Percentiles rank a stretch among this genome's conserved stretches.
Conservation (phyloP, 1,140 invertebrate species). For the Ostrea edulis region DNA sequence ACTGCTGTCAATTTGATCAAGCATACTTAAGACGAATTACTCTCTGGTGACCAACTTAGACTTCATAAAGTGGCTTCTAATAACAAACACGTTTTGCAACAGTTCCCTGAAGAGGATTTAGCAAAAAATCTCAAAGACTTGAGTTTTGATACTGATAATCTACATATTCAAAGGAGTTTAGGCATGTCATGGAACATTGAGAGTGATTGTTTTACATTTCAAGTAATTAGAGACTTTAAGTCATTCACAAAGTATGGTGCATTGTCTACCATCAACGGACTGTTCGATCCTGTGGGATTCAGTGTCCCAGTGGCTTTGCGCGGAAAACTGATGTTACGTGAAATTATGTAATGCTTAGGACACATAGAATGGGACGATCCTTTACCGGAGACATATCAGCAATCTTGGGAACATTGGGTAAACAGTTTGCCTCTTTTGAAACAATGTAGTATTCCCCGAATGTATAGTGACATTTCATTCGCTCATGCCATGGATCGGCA, state of each 20-base stretch:
- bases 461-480: slow-evolving; percentile 50
- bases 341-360: not conserved
- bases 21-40: slow-evolving; percentile 33
- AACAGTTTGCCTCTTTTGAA: slow-evolving; percentile 42
- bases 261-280: not conserved
- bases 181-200: slow-evolving; percentile 52
- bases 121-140: slow-evolving; percentile 54
- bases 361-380: not conserved
- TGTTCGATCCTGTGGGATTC: slow-evolving; percentile 14
- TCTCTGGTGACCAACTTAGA: slow-evolving; percentile 19
- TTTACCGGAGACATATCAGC: not conserved
- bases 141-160: slow-evolving; percentile 8
- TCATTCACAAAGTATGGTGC: not conserved
- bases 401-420: slow-evolving; percentile 54
- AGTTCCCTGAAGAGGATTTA: slow-evolving; percentile 50
- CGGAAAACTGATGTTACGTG: not conserved
- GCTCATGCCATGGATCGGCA: slow-evolving; percentile 76
- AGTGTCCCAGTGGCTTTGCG: not conserved
- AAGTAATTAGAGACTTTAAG: not conserved
- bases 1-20: slow-evolving; percentile 46
- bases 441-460: slow-evolving; percentile 34
- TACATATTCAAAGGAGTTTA: slow-evolving; percentile 56
- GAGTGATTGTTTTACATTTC: not conserved
- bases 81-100: slow-evolving; percentile 25
- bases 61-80: slow-evolving; percentile 59